Conservation (phyloP, 2,797 vertebrate genomes). For the Pachyuromys duprasi region DNA sequence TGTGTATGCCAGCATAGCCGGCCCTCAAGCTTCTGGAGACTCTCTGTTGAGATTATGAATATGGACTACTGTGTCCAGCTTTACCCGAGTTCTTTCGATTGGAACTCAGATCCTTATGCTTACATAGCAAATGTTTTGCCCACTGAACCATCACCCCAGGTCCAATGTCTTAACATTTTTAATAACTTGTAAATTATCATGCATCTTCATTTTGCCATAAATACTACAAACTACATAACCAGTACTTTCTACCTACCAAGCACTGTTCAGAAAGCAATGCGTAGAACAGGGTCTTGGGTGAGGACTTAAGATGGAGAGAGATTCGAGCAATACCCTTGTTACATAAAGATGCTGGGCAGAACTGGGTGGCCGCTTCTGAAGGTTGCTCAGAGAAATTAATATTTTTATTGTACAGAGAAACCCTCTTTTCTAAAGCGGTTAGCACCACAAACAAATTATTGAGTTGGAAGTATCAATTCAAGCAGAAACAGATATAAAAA, state of each 20-base stretch:
- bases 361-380: not conserved
- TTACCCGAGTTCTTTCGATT: not conserved
- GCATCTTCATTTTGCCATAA: not conserved
- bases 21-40: not conserved
- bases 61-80: not conserved
- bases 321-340: not conserved
- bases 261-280: not conserved
- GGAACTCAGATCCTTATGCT: not conserved
- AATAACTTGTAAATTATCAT: not conserved
- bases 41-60: not conserved
- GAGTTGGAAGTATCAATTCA: slow-evolving; percentile 20
- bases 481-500: not conserved
- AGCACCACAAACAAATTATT: not conserved
- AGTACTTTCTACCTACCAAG: not conserved
- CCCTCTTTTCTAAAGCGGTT: slow-evolving; percentile 7
- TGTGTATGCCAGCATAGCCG: not conserved
- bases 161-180: not conserved
- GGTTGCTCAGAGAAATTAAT: not conserved
- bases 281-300: not conserved
- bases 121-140: not conserved
- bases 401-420: not conserved
- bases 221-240: not conserved
- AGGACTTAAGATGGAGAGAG: not conserved
- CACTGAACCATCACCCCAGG: not conserved
- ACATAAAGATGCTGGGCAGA: not conserved